A percentile compares a stretch with the other conserved stretches of the same genome.
Conservation (phyloP, 2,113 vertebrate species). For the Peucedramus taeniatus region DNA sequence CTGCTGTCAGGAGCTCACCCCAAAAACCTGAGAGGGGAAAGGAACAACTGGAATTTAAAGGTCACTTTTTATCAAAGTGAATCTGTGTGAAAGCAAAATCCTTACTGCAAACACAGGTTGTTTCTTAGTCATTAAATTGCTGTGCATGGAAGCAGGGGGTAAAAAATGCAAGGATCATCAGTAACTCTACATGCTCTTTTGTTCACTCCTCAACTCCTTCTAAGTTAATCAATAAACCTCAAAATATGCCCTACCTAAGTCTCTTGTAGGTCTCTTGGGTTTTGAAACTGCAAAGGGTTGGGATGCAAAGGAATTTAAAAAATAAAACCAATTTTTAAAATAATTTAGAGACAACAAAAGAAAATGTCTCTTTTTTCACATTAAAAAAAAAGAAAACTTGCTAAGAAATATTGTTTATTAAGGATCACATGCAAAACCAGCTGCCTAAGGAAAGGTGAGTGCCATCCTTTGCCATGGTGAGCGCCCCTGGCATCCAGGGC, state of each 20-base stretch:
- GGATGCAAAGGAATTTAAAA: not conserved
- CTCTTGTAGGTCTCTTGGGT: not conserved
- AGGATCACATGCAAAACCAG: not conserved
- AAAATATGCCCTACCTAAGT: not conserved
- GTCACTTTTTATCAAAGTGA: not conserved
- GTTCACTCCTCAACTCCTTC: not conserved
- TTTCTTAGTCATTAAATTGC: not conserved
- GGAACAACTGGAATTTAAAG: not conserved
- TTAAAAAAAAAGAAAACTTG: not conserved
- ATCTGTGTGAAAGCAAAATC: not conserved
- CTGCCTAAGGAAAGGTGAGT: not conserved
- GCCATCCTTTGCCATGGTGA: not conserved
- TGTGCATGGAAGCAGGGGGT: not conserved
- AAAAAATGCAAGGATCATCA: not conserved
- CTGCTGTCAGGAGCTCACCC: not conserved
- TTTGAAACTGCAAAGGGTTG: not conserved
- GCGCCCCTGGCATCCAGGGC: not conserved
- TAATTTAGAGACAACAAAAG: not conserved
- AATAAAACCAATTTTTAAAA: accelerated
- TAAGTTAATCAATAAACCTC: not conserved
- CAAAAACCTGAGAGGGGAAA: not conserved
- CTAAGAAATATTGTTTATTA: not conserved
- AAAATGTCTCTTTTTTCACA: not conserved
- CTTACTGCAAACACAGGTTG: not conserved
- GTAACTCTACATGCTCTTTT: not conserved